Evolutionary conservation across 2,113 vertebrate genomes (phyloP).

Genomic region (Microtus richardsoni): DNA sequence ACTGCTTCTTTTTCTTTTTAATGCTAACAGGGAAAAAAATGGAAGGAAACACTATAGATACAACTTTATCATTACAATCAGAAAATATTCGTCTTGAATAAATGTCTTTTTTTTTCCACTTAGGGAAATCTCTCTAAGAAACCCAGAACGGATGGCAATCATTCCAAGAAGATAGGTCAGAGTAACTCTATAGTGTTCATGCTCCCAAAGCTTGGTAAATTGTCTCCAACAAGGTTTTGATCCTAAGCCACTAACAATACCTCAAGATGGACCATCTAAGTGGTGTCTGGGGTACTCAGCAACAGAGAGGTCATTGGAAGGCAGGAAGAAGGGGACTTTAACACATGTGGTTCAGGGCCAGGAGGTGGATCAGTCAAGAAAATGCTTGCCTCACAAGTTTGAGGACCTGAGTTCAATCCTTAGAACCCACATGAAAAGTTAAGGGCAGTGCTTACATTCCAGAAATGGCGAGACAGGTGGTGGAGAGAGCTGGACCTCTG

Average conservation of each 20-base stretch:
- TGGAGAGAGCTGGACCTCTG: background rate
- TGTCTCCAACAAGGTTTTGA: background rate
- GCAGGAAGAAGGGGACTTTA: background rate
- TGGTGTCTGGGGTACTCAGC: accelerated
- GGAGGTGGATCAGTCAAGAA: background rate
- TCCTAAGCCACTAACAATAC: background rate
- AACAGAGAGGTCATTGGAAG: background rate
- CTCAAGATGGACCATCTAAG: background rate
- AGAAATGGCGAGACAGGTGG: background rate
- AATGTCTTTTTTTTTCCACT: background rate
- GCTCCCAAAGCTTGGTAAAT: background rate
- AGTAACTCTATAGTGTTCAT: background rate
- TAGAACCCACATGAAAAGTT: background rate
- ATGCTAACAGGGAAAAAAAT: background rate
- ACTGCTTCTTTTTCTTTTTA: background rate
- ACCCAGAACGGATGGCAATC: background rate
- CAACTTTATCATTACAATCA: background rate
- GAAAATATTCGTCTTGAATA: slow-evolving; percentile 3
- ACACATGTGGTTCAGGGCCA: background rate
- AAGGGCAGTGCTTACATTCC: background rate
- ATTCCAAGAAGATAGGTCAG: background rate
- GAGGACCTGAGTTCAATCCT: background rate
- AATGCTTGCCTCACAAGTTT: background rate
- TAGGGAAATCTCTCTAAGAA: slow-evolving; percentile 10
- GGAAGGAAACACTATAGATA: slow-evolving; percentile 22